These are phyloP conservation scores for Phyllostomus discolor DNA, from an alignment of 2,113 vertebrate species.

Conservation along the genomic window DNA sequence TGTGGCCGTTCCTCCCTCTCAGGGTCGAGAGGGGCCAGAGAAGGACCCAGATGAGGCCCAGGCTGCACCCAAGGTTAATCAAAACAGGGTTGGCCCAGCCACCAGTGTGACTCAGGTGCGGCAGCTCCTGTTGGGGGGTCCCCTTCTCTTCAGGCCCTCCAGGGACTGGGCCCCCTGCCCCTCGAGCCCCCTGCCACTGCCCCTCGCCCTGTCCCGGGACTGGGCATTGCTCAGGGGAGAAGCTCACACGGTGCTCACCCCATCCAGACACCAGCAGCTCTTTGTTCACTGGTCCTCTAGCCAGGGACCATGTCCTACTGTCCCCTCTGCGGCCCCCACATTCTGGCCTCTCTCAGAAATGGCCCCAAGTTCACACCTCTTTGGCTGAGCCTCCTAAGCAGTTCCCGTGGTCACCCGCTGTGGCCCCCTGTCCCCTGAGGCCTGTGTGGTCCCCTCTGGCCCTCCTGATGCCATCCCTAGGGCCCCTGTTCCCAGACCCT, in stretches of 20 bases:
- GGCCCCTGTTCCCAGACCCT: background rate
- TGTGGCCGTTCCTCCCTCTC: too few species aligned
- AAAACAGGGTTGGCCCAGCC: background rate
- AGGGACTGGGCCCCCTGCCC: background rate
- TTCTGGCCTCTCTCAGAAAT: background rate
- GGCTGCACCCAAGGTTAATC: background rate
- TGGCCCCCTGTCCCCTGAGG: background rate
- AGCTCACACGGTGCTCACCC: fast-evolving
- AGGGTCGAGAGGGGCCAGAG: background rate
- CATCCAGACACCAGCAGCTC: background rate
- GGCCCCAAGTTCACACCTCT: background rate
- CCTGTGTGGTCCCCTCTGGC: background rate
- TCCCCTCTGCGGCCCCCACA: too few species aligned
- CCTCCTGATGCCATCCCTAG: background rate
- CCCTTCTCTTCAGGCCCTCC: background rate
- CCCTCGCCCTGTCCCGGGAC: background rate
- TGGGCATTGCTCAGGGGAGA: background rate
- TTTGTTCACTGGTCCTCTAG: background rate
- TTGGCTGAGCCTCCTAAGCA: background rate
- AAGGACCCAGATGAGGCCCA: background rate
- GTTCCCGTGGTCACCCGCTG: background rate
- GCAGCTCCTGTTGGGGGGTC: background rate
- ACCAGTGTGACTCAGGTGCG: fast-evolving
- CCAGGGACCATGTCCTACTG: background rate
- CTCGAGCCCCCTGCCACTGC: background rate